Conservation (phyloP, 30 jellyfish, hydroid and myxozoan genomes). For the Aurelia aurita complex sp. Pacific region DNA sequence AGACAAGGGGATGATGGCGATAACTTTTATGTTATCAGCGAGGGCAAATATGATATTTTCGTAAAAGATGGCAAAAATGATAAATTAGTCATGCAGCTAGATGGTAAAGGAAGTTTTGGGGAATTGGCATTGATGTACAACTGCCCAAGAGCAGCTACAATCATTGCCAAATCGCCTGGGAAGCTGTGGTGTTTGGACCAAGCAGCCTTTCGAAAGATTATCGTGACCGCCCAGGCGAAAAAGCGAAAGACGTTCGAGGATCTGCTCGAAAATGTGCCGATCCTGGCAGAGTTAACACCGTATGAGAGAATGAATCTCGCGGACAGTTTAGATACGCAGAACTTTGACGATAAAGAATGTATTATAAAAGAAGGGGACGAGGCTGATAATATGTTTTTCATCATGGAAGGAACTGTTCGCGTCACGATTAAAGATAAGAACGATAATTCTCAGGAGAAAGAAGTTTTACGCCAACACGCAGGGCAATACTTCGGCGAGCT, state of each 20-base stretch:
- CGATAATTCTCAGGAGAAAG: slow-evolving; percentile 59
- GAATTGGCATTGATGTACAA: slow-evolving; percentile 92
- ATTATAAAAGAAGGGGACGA: slow-evolving; percentile 83
- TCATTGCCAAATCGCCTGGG: slow-evolving; percentile 86
- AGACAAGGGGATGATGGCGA: slow-evolving; percentile 99
- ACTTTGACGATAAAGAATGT: slow-evolving; percentile 64
- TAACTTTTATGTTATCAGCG: slow-evolving; percentile 89
- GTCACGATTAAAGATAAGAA: slow-evolving; percentile 67
- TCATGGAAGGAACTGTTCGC: slow-evolving; percentile 87
- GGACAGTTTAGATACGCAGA: slow-evolving; percentile 84
- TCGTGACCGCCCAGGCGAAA: slow-evolving; percentile 91
- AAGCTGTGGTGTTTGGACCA: slow-evolving; percentile 96
- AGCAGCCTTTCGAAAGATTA: slow-evolving; percentile 83
- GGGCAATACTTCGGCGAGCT: slow-evolving; percentile 97
- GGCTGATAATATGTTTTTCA: slow-evolving; percentile 89
- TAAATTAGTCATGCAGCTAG: slow-evolving; percentile 81
- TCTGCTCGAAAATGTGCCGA: slow-evolving; percentile 83
- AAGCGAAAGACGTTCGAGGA: slow-evolving; percentile 85
- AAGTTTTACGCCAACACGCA: slow-evolving; percentile 70
- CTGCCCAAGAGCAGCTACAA: slow-evolving; percentile 98
- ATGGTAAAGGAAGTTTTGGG: slow-evolving; percentile 94
- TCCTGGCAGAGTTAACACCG: slow-evolving; percentile 83
- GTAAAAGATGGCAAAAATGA: slow-evolving; percentile 70
- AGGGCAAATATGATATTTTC: slow-evolving; percentile 85
- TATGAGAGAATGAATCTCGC: slow-evolving; percentile 95